Evolutionary conservation across 2,113 vertebrate genomes (phyloP), one percentile per base, ranked within the genome.

Genomic region (Cromileptes altivelis): DNA sequence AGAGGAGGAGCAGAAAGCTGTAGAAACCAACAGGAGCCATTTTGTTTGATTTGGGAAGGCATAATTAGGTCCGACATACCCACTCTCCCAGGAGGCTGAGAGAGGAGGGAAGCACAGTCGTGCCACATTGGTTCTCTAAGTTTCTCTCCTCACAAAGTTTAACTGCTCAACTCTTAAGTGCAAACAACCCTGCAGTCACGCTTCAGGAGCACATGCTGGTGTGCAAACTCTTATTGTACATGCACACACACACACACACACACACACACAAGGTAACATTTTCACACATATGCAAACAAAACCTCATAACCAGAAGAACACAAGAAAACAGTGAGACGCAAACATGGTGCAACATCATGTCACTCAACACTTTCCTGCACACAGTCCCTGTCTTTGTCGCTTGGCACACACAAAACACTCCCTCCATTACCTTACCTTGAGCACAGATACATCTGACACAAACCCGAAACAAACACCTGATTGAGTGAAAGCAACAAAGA

Each of bases 31-130:
- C 73, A 83, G 73, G 50, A 82, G 81, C 84, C 85, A 82, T 91
- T 89, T 86, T 80, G 80, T 86, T 75, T 86, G 79, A 85, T 89
- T 91, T 78, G 68, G 58, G 64, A 83, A 83, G 76, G 61, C 49
- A 80, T 88, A 90, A 92, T 86, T 81, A 90, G 74, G 64, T 73
- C 57, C 64, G 78, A 88, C 85, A 71, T 68, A 70, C 72, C 70
- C 63, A 68, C 79, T 90, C 23, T 85, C 83, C 72, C 74, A 78
- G 45, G 77, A 83, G 75, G 69, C 55, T 30, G 23, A 37, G 53
- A 78, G 77, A 74, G 60, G 56, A 78, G 76, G 21, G 73, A 15
- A 75, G 73, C 69, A 27, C 30, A 67, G 75, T 70, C 11, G 50
- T 33, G 73, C 78, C 70, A 82, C 73, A 80, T 73, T 72, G 83